Percentiles rank a stretch among this genome's conserved stretches.
phyloP scores from a whole-genome alignment of 2,797 vertebrate genomes.

The Siniperca scherzeri region DNA sequence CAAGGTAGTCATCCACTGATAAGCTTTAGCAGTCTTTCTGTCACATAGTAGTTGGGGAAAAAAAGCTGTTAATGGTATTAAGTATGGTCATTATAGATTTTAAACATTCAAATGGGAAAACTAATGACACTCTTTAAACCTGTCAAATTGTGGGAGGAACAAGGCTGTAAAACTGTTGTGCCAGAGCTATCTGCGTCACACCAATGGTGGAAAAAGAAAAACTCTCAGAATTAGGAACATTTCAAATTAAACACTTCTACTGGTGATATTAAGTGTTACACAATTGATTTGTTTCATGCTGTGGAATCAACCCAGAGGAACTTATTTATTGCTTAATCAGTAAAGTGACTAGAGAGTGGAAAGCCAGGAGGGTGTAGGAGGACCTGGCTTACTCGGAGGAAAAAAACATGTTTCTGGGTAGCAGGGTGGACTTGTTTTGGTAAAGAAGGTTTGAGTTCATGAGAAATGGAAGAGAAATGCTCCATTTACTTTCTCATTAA shows the following conservation, averaged over 20 bases:
- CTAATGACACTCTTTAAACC: constrained; percentile 52
- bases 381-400: constrained; percentile 48
- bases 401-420: constrained; percentile 43
- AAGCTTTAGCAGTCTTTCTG: constrained; percentile 23
- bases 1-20: constrained; percentile 41
- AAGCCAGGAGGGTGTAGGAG: constrained; percentile 53
- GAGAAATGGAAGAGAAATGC: constrained; percentile 6
- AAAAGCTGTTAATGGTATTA: constrained; percentile 40
- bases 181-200: constrained; percentile 57
- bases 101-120: constrained; percentile 31
- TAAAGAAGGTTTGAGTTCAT: constrained; percentile 23
- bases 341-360: constrained; percentile 47
- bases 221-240: constrained; percentile 24
- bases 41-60: constrained; percentile 27
- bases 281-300: constrained; percentile 51
- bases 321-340: constrained; percentile 43
- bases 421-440: constrained; percentile 36
- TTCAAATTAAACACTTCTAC: constrained; percentile 48
- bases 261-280: constrained; percentile 51
- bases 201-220: constrained; percentile 54
- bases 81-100: constrained; percentile 47
- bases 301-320: constrained; percentile 44
- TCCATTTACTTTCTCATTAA: constrained; percentile 31
- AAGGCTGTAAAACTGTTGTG: constrained; percentile 45
- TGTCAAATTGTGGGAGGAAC: constrained; percentile 45